A percentile compares a stretch with the other conserved stretches of the same genome.
These are phyloP conservation scores for Neopipo cinnamomea DNA, from an alignment of 2,113 vertebrate genomes.

Conservation along the genomic window DNA sequence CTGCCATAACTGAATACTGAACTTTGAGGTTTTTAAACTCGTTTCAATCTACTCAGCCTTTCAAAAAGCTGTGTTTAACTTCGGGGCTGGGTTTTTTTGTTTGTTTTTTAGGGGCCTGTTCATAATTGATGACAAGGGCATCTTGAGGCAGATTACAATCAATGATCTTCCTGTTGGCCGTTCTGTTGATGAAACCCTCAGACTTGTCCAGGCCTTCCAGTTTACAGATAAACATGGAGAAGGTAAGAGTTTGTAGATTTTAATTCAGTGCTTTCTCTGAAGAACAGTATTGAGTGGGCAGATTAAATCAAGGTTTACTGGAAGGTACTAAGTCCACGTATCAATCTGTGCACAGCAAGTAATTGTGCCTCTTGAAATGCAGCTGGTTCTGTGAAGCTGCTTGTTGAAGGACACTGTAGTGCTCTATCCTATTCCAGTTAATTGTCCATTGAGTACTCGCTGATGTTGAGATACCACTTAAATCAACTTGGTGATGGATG, in stretches of 20 bases:
- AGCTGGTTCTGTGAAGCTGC: background rate
- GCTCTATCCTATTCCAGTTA: background rate
- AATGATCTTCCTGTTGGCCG: constrained; percentile 99
- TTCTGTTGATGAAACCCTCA: constrained; percentile 91
- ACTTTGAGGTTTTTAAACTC: background rate
- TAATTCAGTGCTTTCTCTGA: background rate
- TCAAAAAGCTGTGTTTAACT: background rate
- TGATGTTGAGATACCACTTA: background rate
- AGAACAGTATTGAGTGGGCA: background rate
- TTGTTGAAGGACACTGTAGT: background rate
- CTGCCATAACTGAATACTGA: background rate
- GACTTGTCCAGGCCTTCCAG: constrained; percentile 96
- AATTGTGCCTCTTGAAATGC: background rate
- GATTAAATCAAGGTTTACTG: background rate
- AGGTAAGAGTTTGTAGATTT: constrained; percentile 76
- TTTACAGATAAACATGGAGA: constrained; percentile 97
- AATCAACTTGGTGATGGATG: background rate
- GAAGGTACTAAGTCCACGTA: background rate
- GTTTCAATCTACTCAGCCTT: background rate
- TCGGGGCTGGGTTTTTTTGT: background rate
- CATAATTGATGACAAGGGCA: constrained; percentile 93
- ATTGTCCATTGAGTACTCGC: background rate
- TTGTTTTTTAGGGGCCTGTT: constrained; percentile 85
- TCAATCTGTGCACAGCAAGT: background rate
- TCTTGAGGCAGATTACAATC: constrained; percentile 96